Conservation (phyloP, 2,888 invertebrate species). For the Dioctria linearis region DNA sequence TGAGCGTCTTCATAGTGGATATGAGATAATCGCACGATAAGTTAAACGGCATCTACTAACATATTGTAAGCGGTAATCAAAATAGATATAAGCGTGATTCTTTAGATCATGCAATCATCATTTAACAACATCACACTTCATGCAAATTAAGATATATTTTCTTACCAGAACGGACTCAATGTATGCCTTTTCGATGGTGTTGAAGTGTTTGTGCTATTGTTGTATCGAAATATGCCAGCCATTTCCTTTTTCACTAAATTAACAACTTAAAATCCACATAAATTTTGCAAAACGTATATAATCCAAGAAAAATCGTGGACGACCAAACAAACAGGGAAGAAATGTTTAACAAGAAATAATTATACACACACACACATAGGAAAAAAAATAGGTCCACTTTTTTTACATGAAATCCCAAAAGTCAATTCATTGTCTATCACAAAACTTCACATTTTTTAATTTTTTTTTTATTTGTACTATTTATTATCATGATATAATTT, state of each 20-base stretch:
- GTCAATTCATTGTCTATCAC: slow-evolving; percentile 25
- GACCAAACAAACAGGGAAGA: neutral
- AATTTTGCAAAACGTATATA: neutral
- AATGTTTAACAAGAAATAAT: neutral
- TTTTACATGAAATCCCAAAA: neutral
- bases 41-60: slow-evolving; percentile 41
- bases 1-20: neutral
- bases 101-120: slow-evolving; percentile 27
- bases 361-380: neutral
- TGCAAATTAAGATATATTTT: slow-evolving; percentile 32
- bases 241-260: slow-evolving; percentile 60
- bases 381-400: neutral
- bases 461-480: neutral
- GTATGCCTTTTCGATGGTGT: slow-evolving; percentile 67
- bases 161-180: slow-evolving; percentile 69
- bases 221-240: slow-evolving; percentile 69
- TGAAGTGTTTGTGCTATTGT: slow-evolving; percentile 63
- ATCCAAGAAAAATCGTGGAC: neutral
- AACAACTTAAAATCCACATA: slow-evolving; percentile 14
- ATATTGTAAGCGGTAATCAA: slow-evolving; percentile 9
- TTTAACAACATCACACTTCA: slow-evolving; percentile 19
- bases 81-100: neutral
- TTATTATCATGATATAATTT: slow-evolving; percentile 20
- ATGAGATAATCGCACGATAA: slow-evolving; percentile 36
- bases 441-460: slow-evolving; percentile 17